Conservation (phyloP, 2,113 vertebrate genomes). For the Eretmochelys imbricata region DNA sequence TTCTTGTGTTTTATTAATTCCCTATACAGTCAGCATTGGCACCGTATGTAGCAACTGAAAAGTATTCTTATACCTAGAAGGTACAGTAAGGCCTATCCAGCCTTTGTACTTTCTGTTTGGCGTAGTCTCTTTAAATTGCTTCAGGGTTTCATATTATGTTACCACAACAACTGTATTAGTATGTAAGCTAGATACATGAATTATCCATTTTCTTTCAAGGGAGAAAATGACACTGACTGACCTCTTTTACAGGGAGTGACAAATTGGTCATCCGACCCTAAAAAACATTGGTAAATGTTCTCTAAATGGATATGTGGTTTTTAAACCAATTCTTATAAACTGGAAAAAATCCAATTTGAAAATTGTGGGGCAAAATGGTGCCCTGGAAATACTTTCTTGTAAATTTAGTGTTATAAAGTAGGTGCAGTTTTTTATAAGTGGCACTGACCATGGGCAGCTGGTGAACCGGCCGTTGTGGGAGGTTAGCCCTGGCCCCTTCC, state of each 20-base stretch:
- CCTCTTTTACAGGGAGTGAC: neutral
- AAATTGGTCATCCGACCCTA: neutral
- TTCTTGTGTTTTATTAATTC: fast-evolving
- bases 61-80: neutral
- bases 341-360: neutral
- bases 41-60: fast-evolving
- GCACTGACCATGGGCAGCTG: no score
- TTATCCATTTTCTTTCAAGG: neutral
- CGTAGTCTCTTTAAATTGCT: neutral
- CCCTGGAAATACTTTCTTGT: fast-evolving
- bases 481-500: no score
- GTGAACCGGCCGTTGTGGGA: no score
- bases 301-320: neutral
- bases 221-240: neutral
- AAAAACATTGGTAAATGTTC: conserved; percentile 3
- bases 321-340: neutral
- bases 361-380: neutral
- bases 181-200: neutral
- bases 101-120: fast-evolving
- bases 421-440: neutral
- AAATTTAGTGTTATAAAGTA: neutral
- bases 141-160: neutral
- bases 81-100: neutral
- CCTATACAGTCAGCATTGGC: fast-evolving
- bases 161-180: fast-evolving